A percentile compares a stretch with the other conserved stretches of the same genome.
Evolutionary conservation across 2,113 vertebrate genomes (phyloP).

Genomic region (Ciconia stormi): DNA sequence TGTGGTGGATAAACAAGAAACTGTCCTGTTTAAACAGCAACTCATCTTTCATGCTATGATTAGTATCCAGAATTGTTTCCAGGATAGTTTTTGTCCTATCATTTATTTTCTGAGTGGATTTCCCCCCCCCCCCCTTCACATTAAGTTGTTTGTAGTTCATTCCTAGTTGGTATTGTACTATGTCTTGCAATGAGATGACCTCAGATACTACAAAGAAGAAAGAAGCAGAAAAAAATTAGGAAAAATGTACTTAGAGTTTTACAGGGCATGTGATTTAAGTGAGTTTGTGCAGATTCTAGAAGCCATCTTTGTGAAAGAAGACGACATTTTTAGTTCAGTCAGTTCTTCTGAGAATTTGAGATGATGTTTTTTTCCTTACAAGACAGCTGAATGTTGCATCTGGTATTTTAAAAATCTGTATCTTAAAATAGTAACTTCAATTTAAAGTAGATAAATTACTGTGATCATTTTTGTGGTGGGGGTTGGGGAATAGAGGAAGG

Average conservation of each 20-base stretch:
- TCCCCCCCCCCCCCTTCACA: accelerated
- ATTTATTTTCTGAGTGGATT: neutral
- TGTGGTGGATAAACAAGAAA: neutral
- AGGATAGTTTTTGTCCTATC: accelerated
- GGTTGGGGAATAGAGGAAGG: neutral
- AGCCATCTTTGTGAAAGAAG: neutral
- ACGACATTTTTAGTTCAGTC: neutral
- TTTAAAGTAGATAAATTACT: neutral
- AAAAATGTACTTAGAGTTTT: neutral
- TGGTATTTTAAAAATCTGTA: neutral
- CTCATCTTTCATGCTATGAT: neutral
- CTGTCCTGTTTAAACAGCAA: neutral
- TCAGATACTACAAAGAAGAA: neutral
- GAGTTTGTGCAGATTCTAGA: neutral
- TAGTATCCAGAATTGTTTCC: neutral
- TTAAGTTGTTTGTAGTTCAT: neutral
- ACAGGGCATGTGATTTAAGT: neutral
- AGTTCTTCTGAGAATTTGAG: neutral
- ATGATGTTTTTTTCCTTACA: neutral
- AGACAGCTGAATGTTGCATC: neutral
- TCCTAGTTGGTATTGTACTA: neutral
- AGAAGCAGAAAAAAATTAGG: neutral
- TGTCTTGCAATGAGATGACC: neutral
- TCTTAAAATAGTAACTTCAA: neutral
- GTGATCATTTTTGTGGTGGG: neutral